phyloP scores from a whole-genome alignment of 2,113 vertebrate species.

The Nibea coibor region DNA sequence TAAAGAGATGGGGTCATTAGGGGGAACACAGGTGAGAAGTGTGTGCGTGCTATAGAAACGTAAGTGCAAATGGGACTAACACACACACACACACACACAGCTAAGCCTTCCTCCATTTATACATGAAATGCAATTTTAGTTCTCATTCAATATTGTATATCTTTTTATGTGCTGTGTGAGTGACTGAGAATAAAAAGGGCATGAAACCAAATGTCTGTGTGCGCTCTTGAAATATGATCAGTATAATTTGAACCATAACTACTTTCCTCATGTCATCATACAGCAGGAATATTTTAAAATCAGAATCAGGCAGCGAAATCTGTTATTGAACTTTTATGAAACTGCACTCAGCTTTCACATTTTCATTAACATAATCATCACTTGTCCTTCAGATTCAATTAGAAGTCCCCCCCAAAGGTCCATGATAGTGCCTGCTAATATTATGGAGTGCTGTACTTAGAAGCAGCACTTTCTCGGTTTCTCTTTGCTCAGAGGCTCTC shows the following conservation, averaged over 20 bases:
- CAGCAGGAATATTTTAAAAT: neutral
- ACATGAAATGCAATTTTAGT: neutral
- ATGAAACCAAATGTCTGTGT: neutral
- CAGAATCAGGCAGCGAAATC: neutral
- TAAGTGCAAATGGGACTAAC: neutral
- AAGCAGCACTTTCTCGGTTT: neutral
- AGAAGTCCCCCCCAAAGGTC: neutral
- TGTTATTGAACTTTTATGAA: no score
- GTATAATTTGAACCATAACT: neutral
- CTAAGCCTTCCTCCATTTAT: neutral
- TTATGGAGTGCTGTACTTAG: neutral
- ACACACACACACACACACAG: no score
- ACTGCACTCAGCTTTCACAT: neutral
- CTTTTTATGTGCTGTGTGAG: neutral
- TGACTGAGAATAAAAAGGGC: neutral
- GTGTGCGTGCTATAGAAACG: neutral
- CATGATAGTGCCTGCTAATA: neutral
- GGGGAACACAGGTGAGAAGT: constrained; percentile 17
- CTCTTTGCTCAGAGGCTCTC: no score
- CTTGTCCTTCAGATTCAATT: neutral
- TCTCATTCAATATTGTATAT: neutral
- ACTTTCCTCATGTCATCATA: neutral
- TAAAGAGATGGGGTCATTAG: neutral
- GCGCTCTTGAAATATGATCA: neutral
- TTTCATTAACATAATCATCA: neutral